These are phyloP conservation scores for Pseudopipra pipra DNA, from an alignment of 2,113 vertebrate genomes.

Conservation along the genomic window DNA sequence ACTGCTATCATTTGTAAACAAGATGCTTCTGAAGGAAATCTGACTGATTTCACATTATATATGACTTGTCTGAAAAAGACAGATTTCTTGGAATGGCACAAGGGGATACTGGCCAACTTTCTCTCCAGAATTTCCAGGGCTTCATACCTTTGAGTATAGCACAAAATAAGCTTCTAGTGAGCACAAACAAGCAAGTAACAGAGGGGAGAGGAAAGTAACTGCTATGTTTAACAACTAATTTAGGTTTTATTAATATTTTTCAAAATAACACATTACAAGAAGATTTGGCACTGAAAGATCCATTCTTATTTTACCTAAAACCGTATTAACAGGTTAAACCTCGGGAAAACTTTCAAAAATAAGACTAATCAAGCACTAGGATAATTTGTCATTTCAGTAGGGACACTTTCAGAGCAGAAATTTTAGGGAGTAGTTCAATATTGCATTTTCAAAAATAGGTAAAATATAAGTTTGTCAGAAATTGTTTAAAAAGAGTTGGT, in stretches of 20 bases:
- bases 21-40: neutral
- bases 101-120: neutral
- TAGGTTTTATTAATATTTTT: neutral
- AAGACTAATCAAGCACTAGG: neutral
- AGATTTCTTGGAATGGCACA: neutral
- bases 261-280: neutral
- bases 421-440: neutral
- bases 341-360: neutral
- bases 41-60: neutral
- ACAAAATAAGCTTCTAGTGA: neutral
- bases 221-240: neutral
- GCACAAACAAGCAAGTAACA: neutral
- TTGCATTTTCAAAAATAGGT: neutral
- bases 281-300: neutral
- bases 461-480: neutral
- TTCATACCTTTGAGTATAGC: neutral
- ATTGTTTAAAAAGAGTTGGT: neutral
- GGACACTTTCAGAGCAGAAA: neutral
- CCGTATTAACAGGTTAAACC: neutral
- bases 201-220: neutral
- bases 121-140: neutral
- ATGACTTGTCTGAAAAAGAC: neutral
- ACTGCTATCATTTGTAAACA: neutral
- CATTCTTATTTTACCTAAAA: neutral
- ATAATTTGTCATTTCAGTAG: neutral